Evolutionary conservation across 2,888 invertebrate genomes (phyloP).

Genomic region (Ganaspis brasiliensis): DNA sequence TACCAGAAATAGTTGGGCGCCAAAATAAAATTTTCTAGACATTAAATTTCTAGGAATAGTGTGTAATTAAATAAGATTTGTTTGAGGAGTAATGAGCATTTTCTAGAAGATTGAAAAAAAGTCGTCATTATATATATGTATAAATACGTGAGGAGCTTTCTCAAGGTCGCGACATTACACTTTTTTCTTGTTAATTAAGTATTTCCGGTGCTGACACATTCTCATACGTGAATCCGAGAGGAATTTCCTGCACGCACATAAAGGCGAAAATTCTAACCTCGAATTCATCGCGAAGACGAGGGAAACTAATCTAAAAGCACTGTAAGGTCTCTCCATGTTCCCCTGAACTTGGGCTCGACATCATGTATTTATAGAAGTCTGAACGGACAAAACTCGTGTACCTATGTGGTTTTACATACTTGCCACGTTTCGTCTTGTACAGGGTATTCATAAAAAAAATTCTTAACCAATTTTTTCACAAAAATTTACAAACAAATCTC

Average conservation of each 20-base stretch:
- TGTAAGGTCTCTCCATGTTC: conserved; percentile 64
- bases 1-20: too few relatives aligned
- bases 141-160: conserved; percentile 51
- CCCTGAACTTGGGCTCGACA: conserved; percentile 76
- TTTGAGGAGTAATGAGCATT: too few relatives aligned
- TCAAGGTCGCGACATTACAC: conserved; percentile 67
- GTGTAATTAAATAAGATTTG: too few relatives aligned
- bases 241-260: conserved; percentile 51
- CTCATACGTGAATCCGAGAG: conserved; percentile 59
- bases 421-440: conserved; percentile 58
- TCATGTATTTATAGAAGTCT: conserved; percentile 72
- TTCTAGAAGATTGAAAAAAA: background rate
- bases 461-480: background rate
- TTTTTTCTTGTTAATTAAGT: conserved; percentile 75
- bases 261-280: conserved; percentile 43
- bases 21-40: too few relatives aligned
- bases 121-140: too few relatives aligned
- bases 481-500: too few relatives aligned
- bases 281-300: conserved; percentile 57
- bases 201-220: conserved; percentile 70
- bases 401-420: conserved; percentile 67
- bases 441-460: conserved; percentile 56
- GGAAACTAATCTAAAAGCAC: conserved; percentile 72
- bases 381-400: conserved; percentile 53
- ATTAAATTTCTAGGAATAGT: too few relatives aligned